These are phyloP conservation scores for Drosophila arawakana DNA, from an alignment of 1,140 invertebrate species.

Conservation along the genomic window DNA sequence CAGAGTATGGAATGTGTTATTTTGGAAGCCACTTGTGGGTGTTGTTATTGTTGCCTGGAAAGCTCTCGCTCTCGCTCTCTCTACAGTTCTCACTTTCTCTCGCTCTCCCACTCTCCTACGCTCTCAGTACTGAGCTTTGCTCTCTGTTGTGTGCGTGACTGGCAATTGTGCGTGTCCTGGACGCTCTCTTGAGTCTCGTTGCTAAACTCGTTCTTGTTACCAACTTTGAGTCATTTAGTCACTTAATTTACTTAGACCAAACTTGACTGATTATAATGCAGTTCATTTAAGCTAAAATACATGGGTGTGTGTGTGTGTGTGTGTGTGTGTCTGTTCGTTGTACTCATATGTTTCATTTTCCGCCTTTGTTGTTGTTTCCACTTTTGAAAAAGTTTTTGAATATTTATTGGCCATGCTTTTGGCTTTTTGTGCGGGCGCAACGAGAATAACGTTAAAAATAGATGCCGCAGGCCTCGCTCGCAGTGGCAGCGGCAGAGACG, in stretches of 20 bases:
- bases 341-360: too few relatives aligned
- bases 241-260: slow-evolving; percentile 1
- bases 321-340: background rate
- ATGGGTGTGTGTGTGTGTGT: background rate
- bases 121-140: slow-evolving; percentile 36
- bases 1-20: slow-evolving; percentile 68
- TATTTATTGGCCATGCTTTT: slow-evolving; percentile 48
- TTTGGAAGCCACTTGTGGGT: slow-evolving; percentile 60
- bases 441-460: slow-evolving; percentile 38
- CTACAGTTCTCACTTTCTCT: slow-evolving; percentile 23
- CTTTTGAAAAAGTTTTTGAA: slow-evolving; percentile 30
- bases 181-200: slow-evolving; percentile 7
- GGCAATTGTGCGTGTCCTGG: slow-evolving; percentile 45
- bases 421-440: slow-evolving; percentile 43
- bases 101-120: slow-evolving; percentile 14
- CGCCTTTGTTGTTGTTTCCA: slow-evolving; percentile 14
- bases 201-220: slow-evolving; percentile 6
- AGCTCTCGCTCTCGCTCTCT: slow-evolving; percentile 23
- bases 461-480: slow-evolving; percentile 40
- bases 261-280: background rate
- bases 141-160: slow-evolving; percentile 48
- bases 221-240: slow-evolving; percentile 19
- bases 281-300: background rate
- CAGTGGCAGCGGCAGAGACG: slow-evolving; percentile 9
- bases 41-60: slow-evolving; percentile 55